Conservation (phyloP, 2,888 invertebrate genomes). For the Drosophila borborema region DNA sequence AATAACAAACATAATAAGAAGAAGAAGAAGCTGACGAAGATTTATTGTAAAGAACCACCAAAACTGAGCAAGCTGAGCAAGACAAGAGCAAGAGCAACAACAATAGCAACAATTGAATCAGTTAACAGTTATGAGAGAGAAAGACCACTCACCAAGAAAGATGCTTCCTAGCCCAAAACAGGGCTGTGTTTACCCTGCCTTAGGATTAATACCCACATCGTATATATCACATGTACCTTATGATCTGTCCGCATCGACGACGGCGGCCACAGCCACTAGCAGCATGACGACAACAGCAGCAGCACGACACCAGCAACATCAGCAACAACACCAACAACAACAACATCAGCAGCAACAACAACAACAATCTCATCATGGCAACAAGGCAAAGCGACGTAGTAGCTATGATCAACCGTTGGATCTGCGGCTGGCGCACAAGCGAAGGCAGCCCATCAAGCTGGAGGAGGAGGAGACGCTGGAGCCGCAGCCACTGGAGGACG, state of each 20-base stretch:
- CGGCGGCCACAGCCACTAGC: slow-evolving; percentile 85
- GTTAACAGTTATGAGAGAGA: slow-evolving; percentile 91
- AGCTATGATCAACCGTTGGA: slow-evolving; percentile 93
- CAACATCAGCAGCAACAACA: slow-evolving; percentile 52
- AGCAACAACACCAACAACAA: slow-evolving; percentile 25
- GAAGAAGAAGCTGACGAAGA: not conserved
- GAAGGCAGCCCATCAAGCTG: slow-evolving; percentile 79
- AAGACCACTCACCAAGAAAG: slow-evolving; percentile 96
- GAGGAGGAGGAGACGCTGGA: slow-evolving; percentile 30
- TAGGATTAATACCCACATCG: slow-evolving; percentile 86
- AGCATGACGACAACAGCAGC: slow-evolving; percentile 82
- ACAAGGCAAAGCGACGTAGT: slow-evolving; percentile 68
- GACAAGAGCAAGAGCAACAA: slow-evolving; percentile 13
- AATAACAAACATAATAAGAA: slow-evolving; percentile 3
- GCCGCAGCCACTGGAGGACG: slow-evolving; percentile 88
- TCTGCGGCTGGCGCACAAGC: slow-evolving; percentile 94
- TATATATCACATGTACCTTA: slow-evolving; percentile 88
- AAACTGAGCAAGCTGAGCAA: not conserved
- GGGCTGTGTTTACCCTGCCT: slow-evolving; percentile 90
- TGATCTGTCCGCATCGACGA: slow-evolving; percentile 86
- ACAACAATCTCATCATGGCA: slow-evolving; percentile 62
- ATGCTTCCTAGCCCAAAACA: slow-evolving; percentile 92
- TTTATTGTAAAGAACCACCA: not conserved
- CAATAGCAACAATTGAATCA: slow-evolving; percentile 24
- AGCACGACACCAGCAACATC: slow-evolving; percentile 44